Evolutionary conservation across 2,797 vertebrate species (phyloP).

Genomic region (Taenioides sp.): DNA sequence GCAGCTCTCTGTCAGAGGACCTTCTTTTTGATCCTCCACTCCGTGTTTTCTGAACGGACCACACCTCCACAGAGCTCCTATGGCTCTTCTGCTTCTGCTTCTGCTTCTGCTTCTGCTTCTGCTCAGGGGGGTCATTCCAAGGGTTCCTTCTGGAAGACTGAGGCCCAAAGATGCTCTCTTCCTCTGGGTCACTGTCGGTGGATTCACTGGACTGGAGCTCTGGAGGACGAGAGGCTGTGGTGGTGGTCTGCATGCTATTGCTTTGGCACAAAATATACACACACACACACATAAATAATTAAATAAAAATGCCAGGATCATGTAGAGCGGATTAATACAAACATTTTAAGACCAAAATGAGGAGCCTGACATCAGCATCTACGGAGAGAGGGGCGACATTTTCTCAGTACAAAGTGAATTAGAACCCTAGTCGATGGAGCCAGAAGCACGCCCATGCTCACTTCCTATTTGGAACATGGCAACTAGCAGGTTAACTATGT

Average conservation of each 20-base stretch:
- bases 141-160: constrained; percentile 71
- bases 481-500: too few species aligned
- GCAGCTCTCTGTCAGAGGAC: constrained; percentile 82
- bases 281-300: not conserved
- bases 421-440: too few species aligned
- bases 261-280: not conserved
- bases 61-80: not conserved
- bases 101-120: not conserved
- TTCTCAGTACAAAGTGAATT: too few species aligned
- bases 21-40: constrained; percentile 67
- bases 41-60: not conserved
- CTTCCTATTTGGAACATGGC: too few species aligned
- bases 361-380: too few species aligned
- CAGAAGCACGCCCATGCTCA: too few species aligned
- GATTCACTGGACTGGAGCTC: constrained; percentile 41
- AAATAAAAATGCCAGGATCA: too few species aligned
- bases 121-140: constrained; percentile 37
- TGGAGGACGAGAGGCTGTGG: constrained; percentile 15
- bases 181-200: constrained; percentile 54
- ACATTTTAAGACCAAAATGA: too few species aligned
- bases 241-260: constrained; percentile 22
- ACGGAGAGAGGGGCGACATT: too few species aligned
- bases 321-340: too few species aligned
- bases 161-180: constrained; percentile 63
- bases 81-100: constrained; percentile 11